phyloP scores from a whole-genome alignment of 2,113 vertebrate species.

The Psittacula cyanocephala region DNA sequence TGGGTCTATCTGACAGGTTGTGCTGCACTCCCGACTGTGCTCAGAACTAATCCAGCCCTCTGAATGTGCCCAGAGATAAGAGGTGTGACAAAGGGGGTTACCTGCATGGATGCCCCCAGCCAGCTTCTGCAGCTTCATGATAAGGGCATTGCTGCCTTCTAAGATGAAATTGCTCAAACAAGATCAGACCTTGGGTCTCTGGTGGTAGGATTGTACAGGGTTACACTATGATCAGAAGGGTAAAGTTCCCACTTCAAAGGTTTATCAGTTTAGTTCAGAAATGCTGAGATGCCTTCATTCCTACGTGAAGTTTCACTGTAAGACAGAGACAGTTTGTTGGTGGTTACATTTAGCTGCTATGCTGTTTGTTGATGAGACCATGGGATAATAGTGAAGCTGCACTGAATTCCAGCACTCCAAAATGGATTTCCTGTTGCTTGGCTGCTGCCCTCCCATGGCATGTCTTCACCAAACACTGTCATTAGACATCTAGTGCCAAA shows the following conservation, averaged over 20 bases:
- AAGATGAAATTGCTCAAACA: not conserved
- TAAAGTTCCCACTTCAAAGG: not conserved
- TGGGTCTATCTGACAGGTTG: not conserved
- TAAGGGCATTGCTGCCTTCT: not conserved
- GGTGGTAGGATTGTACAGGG: not conserved
- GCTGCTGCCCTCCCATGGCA: not conserved
- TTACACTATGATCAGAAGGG: not conserved
- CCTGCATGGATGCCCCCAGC: not conserved
- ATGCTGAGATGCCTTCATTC: not conserved
- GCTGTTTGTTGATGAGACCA: not conserved
- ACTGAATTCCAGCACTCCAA: not conserved
- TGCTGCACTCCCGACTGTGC: not conserved
- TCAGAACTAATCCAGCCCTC: not conserved
- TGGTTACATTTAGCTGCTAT: not conserved
- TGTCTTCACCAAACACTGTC: not conserved
- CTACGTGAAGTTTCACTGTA: fast-evolving
- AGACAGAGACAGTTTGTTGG: not conserved
- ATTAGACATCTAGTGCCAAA: not conserved
- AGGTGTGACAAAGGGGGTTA: not conserved
- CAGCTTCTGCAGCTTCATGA: not conserved
- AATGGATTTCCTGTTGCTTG: not conserved
- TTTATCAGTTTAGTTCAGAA: not conserved
- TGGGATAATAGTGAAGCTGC: not conserved
- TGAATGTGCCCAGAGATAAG: not conserved
- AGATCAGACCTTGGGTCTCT: not conserved